phyloP scores from a whole-genome alignment of 2,888 invertebrate genomes.

The Hirtodrosophila alboralis region DNA sequence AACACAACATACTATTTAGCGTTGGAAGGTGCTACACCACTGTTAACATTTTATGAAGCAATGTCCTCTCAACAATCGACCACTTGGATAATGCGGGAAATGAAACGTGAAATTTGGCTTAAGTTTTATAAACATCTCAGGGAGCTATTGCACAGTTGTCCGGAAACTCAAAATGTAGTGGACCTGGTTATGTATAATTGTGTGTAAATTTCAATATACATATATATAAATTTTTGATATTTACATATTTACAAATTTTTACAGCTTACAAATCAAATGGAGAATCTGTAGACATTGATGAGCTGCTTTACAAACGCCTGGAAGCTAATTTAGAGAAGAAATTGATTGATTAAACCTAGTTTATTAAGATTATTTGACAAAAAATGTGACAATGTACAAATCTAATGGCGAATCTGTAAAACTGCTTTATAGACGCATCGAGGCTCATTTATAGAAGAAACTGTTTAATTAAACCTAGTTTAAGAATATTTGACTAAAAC shows the following conservation, averaged over 20 bases:
- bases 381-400: conserved; percentile 33
- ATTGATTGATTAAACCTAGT: not conserved
- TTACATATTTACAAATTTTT: too few species aligned
- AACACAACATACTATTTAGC: conserved; percentile 73
- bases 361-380: not conserved
- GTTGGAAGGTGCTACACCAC: conserved; percentile 82
- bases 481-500: not conserved
- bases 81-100: conserved; percentile 75
- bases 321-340: conserved; percentile 30
- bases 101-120: conserved; percentile 78
- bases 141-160: conserved; percentile 64
- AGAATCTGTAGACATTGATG: conserved; percentile 66
- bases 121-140: conserved; percentile 78
- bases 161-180: conserved; percentile 71
- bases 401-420: conserved; percentile 62
- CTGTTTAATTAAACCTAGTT: not conserved
- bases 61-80: conserved; percentile 62
- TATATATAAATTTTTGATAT: not conserved
- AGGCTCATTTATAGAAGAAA: conserved; percentile 30
- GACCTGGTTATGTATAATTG: conserved; percentile 78
- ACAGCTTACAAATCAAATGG: conserved; percentile 65
- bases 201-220: conserved; percentile 35
- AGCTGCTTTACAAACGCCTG: conserved; percentile 50
- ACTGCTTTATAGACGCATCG: conserved; percentile 41
- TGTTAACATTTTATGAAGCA: conserved; percentile 80